A percentile compares a stretch with the other conserved stretches of the same genome.
Evolutionary conservation across 2,113 vertebrate genomes (phyloP).

Genomic region (Aegypius monachus): DNA sequence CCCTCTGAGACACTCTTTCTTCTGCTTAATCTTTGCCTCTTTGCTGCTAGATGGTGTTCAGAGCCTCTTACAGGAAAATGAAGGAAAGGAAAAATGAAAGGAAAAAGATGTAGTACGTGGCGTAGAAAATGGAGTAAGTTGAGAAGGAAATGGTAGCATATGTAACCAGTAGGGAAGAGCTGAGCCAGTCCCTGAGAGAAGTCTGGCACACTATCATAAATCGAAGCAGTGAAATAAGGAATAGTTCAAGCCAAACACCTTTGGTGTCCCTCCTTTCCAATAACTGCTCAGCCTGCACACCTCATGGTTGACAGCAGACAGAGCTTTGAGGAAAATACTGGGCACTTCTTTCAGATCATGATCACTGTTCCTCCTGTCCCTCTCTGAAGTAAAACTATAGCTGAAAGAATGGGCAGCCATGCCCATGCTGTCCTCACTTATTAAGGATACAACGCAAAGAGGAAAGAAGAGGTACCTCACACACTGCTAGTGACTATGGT

Average conservation of each 20-base stretch:
- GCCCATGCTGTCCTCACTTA: not conserved
- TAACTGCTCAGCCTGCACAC: not conserved
- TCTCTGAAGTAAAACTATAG: not conserved
- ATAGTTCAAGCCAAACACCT: not conserved
- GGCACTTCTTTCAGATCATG: not conserved
- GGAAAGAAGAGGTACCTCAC: not conserved
- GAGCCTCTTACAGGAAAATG: not conserved
- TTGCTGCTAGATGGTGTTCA: not conserved
- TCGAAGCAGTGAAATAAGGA: not conserved
- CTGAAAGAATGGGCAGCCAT: not conserved
- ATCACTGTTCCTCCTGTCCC: not conserved
- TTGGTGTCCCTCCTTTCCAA: not conserved
- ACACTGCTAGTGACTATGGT: not conserved
- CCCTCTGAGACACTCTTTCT: not conserved
- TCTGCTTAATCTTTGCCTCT: not conserved
- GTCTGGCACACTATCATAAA: not conserved
- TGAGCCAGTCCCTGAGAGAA: not conserved
- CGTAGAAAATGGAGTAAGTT: not conserved
- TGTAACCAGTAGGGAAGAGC: not conserved
- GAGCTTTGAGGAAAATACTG: not conserved
- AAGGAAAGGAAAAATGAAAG: not conserved
- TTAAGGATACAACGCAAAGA: not conserved
- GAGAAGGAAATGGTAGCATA: not conserved
- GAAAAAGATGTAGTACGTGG: not conserved
- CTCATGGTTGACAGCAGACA: not conserved